Evolutionary conservation across 2,888 invertebrate genomes (phyloP).

Genomic region (Mellilla xanthometata): DNA sequence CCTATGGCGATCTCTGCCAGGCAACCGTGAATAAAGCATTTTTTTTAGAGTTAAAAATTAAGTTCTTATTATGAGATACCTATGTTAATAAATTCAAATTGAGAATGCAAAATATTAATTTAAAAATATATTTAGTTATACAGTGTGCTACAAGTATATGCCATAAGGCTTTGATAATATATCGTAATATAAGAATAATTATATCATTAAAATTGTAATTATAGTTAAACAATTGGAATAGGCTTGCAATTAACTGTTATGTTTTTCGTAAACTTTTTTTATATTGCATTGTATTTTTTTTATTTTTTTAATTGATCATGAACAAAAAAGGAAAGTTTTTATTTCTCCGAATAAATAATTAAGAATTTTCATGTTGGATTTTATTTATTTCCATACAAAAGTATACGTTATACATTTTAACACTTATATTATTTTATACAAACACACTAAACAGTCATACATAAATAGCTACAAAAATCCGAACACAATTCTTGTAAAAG

Average conservation of each 20-base stretch:
- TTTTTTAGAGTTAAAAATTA: too few species aligned
- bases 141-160: constrained; percentile 12
- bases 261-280: constrained; percentile 57
- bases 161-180: constrained; percentile 53
- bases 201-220: constrained; percentile 72
- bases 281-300: constrained; percentile 50
- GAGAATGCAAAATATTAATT: too few species aligned
- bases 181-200: constrained; percentile 50
- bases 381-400: constrained; percentile 58
- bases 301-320: constrained; percentile 56
- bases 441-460: too few species aligned
- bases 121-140: not conserved
- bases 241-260: constrained; percentile 71
- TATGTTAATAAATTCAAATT: too few species aligned
- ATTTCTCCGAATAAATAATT: constrained; percentile 77
- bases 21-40: too few species aligned
- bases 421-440: too few species aligned
- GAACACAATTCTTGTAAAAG: too few species aligned
- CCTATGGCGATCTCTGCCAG: too few species aligned
- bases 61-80: too few species aligned
- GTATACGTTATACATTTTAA: too few species aligned
- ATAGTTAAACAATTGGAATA: constrained; percentile 58
- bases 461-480: too few species aligned
- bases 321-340: constrained; percentile 60
- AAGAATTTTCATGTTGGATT: constrained; percentile 60